Evolutionary conservation across 1,140 invertebrate species (phyloP).

Genomic region (Amyelois transitella): DNA sequence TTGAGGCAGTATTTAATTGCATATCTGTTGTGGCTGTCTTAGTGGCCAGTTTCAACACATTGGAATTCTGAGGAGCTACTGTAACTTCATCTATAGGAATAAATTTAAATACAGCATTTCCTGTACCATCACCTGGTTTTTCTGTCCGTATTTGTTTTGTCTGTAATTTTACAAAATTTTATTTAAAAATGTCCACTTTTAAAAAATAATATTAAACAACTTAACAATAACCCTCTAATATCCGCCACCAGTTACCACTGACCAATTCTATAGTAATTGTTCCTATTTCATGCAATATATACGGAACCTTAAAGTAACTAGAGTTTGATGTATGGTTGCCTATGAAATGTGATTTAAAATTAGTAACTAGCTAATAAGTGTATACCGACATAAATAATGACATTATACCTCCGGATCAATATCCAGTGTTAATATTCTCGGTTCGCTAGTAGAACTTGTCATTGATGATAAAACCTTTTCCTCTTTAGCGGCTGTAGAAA

Average conservation of each 20-base stretch:
- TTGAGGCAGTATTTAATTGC: conserved; percentile 21
- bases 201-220: not conserved
- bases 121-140: conserved; percentile 55
- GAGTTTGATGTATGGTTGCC: not conserved
- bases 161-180: conserved; percentile 42
- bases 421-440: conserved; percentile 75
- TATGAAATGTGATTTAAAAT: not conserved
- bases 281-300: not conserved
- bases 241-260: conserved; percentile 42
- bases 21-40: conserved; percentile 36
- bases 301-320: not conserved
- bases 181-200: conserved; percentile 14
- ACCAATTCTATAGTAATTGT: conserved; percentile 5
- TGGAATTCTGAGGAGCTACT: conserved; percentile 48
- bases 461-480: conserved; percentile 70
- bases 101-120: conserved; percentile 65
- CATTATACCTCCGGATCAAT: conserved; percentile 75
- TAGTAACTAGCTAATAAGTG: conserved; percentile 4
- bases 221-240: not conserved
- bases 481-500: conserved; percentile 72
- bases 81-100: conserved; percentile 70
- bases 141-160: conserved; percentile 72
- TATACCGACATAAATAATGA: conserved; percentile 46
- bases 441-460: conserved; percentile 68
- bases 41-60: conserved; percentile 62